A percentile compares a stretch with the other conserved stretches of the same genome.
Evolutionary conservation across 2,113 vertebrate genomes (phyloP).

Genomic region (Ammospiza nelsoni): DNA sequence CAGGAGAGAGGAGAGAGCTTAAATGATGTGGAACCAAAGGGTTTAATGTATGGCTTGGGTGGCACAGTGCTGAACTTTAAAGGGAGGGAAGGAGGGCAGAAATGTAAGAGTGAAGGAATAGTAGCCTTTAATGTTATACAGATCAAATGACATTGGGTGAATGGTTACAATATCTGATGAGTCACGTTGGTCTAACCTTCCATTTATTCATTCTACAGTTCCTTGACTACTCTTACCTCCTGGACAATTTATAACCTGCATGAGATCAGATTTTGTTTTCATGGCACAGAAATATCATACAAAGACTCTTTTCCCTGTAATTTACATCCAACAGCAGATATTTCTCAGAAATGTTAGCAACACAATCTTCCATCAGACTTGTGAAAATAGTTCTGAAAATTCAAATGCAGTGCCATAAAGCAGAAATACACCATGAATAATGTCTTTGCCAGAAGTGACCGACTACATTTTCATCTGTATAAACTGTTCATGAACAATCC

Average conservation of each 20-base stretch:
- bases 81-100: conserved; percentile 7
- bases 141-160: conserved; percentile 44
- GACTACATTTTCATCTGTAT: conserved; percentile 1
- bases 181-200: conserved; percentile 35
- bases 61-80: conserved; percentile 32
- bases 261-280: conserved; percentile 40
- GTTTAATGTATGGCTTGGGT: conserved; percentile 34
- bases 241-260: conserved; percentile 39
- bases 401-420: not conserved
- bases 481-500: not conserved
- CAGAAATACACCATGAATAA: not conserved
- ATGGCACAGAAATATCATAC: not conserved
- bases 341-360: conserved; percentile 8
- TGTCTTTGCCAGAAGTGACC: not conserved
- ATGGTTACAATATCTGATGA: conserved; percentile 44
- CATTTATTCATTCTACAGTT: conserved; percentile 29
- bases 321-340: not conserved
- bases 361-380: conserved; percentile 19
- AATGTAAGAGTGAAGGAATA: conserved; percentile 6
- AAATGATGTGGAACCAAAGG: conserved; percentile 40
- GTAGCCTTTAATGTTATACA: not conserved
- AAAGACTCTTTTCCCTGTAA: not conserved
- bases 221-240: conserved; percentile 29
- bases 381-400: conserved; percentile 30
- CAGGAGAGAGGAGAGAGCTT: not conserved